Conservation (phyloP, 2,797 vertebrate genomes). For the Choloepus didactylus region DNA sequence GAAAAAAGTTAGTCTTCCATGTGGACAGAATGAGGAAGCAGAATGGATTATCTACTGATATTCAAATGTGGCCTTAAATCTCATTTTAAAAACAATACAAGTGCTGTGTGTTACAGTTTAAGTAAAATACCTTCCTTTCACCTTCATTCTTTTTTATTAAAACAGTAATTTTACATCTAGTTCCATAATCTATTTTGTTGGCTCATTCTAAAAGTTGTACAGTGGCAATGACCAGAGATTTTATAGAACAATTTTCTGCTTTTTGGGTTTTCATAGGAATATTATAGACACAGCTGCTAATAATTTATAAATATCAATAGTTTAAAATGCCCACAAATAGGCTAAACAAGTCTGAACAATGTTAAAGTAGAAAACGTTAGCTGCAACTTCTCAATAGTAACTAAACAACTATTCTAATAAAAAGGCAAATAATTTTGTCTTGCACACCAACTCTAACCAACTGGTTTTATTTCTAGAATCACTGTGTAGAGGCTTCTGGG, state of each 20-base stretch:
- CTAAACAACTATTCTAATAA: not conserved
- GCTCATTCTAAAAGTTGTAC: not conserved
- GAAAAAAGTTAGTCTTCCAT: not conserved
- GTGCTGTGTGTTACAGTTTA: not conserved
- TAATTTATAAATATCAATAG: not conserved
- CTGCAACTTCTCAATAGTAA: slow-evolving; percentile 24
- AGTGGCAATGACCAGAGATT: not conserved
- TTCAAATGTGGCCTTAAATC: slow-evolving; percentile 34
- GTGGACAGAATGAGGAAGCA: not conserved
- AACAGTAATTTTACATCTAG: not conserved
- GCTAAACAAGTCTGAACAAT: slow-evolving; percentile 11
- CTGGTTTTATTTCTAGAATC: slow-evolving; percentile 28
- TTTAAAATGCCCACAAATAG: slow-evolving; percentile 17
- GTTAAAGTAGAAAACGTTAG: not conserved
- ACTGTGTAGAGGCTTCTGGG: not conserved
- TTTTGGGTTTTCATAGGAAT: not conserved
- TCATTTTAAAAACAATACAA: slow-evolving; percentile 40
- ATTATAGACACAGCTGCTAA: not conserved
- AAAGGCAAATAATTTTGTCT: not conserved
- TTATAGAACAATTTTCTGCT: not conserved
- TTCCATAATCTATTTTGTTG: not conserved
- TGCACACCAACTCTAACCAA: not conserved
- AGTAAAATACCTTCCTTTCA: slow-evolving; percentile 24
- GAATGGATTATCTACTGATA: not conserved
- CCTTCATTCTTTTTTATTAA: not conserved